Evolutionary conservation across 2,888 invertebrate species (phyloP).

Genomic region (Cotesia congregata): DNA sequence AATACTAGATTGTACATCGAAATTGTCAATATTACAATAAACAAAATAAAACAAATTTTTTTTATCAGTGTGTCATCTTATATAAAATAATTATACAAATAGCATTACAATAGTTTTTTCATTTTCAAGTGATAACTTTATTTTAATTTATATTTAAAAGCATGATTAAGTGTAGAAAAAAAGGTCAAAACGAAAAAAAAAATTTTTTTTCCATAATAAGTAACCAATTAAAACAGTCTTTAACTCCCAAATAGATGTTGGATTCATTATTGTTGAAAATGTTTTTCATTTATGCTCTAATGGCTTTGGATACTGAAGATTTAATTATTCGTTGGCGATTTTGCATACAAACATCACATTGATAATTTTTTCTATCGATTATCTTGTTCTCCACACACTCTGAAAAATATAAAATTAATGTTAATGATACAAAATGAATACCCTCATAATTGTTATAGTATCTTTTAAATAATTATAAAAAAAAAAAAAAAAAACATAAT

Average conservation of each 20-base stretch:
- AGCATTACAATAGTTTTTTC: slow-evolving; percentile 1
- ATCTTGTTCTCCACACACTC: slow-evolving; percentile 68
- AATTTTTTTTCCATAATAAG: slow-evolving; percentile 16
- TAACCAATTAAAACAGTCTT: slow-evolving; percentile 43
- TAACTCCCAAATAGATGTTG: slow-evolving; percentile 43
- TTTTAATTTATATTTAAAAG: slow-evolving; percentile 9
- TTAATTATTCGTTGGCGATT: slow-evolving; percentile 60
- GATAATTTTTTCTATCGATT: slow-evolving; percentile 66
- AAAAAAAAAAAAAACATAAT: background rate
- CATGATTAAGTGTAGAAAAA: slow-evolving; percentile 15
- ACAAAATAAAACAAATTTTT: background rate
- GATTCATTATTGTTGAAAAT: slow-evolving; percentile 24
- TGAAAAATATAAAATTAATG: slow-evolving; percentile 49
- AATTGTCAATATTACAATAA: slow-evolving; percentile 17
- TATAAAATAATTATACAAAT: slow-evolving; percentile 5
- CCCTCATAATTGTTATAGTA: background rate
- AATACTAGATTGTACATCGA: slow-evolving; percentile 31
- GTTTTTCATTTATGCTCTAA: slow-evolving; percentile 53
- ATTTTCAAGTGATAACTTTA: background rate
- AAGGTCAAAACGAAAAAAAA: slow-evolving; percentile 26
- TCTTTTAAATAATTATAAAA: background rate
- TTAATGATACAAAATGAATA: slow-evolving; percentile 13
- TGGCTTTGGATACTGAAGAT: slow-evolving; percentile 61
- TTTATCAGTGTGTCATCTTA: background rate
- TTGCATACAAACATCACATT: slow-evolving; percentile 65